Conservation (phyloP, 2,888 invertebrate genomes). For the Hypselothyrea guttata region DNA sequence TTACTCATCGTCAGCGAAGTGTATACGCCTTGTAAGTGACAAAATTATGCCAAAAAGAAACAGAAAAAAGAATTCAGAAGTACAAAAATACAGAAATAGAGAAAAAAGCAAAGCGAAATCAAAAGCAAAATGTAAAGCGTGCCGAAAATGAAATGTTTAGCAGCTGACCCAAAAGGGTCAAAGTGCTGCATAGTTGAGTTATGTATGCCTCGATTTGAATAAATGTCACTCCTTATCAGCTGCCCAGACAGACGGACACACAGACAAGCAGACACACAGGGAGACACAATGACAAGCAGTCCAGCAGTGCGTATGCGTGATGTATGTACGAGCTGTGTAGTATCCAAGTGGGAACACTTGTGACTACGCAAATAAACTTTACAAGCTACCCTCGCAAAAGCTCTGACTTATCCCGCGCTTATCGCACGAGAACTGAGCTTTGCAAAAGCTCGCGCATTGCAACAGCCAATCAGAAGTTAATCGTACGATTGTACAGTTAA, state of each 20-base stretch:
- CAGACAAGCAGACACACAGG: constrained; percentile 5
- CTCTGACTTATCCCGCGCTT: too few species aligned
- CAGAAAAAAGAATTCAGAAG: not conserved
- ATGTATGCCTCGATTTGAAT: constrained; percentile 33
- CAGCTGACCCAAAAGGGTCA: constrained; percentile 29
- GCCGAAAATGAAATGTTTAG: constrained; percentile 35
- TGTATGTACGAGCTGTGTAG: constrained; percentile 16
- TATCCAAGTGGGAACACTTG: not conserved
- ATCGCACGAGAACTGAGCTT: too few species aligned
- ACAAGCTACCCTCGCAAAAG: too few species aligned
- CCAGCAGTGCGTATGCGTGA: constrained; percentile 30
- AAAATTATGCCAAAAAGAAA: constrained; percentile 37
- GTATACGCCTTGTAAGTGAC: constrained; percentile 27
- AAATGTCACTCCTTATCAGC: constrained; percentile 31
- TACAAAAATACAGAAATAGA: too few species aligned
- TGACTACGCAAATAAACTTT: too few species aligned
- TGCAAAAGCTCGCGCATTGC: too few species aligned
- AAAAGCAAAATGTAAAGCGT: constrained; percentile 1
- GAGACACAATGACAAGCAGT: not conserved
- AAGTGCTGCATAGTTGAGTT: constrained; percentile 4
- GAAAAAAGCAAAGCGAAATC: not conserved
- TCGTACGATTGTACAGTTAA: too few species aligned
- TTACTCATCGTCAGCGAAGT: constrained; percentile 37
- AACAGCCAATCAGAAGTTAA: too few species aligned
- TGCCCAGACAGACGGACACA: constrained; percentile 8